phyloP scores from a whole-genome alignment of 1,140 invertebrate genomes.

The Listronotus oregonensis region DNA sequence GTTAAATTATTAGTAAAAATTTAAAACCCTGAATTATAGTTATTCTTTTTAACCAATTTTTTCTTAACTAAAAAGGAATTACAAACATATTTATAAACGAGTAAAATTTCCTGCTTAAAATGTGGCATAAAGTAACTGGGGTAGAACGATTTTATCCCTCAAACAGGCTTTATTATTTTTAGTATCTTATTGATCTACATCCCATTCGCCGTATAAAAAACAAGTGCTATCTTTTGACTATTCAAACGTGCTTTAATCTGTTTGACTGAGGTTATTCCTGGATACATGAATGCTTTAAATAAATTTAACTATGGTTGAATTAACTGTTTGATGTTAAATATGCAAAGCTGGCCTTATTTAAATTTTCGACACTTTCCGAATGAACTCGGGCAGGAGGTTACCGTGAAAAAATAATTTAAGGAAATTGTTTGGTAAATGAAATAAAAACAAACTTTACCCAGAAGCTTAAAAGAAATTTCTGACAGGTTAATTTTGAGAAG shows the following conservation, averaged over 20 bases:
- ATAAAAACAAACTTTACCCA: no score
- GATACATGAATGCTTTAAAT: slow-evolving; percentile 17
- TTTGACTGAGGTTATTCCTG: slow-evolving; percentile 17
- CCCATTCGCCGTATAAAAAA: slow-evolving; percentile 11
- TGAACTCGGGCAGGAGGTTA: no score
- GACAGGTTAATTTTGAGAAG: no score
- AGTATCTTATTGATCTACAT: slow-evolving; percentile 15
- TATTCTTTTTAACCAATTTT: no score
- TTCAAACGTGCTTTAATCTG: slow-evolving; percentile 13
- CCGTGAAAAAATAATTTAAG: no score
- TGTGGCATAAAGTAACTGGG: not conserved
- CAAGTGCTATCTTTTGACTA: slow-evolving; percentile 24
- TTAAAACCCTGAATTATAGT: no score
- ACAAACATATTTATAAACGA: no score
- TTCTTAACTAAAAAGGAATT: no score
- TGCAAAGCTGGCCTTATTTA: slow-evolving; percentile 15
- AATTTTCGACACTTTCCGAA: slow-evolving; percentile 4
- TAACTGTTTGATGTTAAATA: slow-evolving; percentile 27
- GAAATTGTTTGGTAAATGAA: no score
- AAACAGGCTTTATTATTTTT: not conserved
- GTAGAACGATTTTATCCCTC: not conserved
- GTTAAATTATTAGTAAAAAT: no score
- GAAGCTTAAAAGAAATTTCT: no score
- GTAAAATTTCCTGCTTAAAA: no score
- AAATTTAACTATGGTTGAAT: slow-evolving; percentile 26